Evolutionary conservation across 53 echinoderm and acorn worm genomes (phyloP).

Genomic region (Echinometra lucunter): DNA sequence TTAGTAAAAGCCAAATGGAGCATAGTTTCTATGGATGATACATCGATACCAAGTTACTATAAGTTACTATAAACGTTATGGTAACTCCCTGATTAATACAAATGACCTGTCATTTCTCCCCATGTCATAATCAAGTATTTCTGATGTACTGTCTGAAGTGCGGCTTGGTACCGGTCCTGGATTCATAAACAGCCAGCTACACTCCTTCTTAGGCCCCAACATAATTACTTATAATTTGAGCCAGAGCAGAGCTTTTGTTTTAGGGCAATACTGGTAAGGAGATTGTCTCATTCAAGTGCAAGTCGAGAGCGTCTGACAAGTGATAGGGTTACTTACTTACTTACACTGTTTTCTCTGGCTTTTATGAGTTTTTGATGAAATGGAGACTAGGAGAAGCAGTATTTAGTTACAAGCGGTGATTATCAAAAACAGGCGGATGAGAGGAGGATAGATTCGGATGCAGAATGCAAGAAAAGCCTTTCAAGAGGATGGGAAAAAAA

Average conservation of each 20-base stretch:
- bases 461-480: constrained; percentile 9
- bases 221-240: constrained; percentile 62
- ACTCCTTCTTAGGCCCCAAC: constrained; percentile 17
- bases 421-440: constrained; percentile 39
- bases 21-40: too few species aligned
- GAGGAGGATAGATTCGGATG: background rate
- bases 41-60: too few species aligned
- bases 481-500: background rate
- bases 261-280: constrained; percentile 43
- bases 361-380: constrained; percentile 63
- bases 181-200: constrained; percentile 54
- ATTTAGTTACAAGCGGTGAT: constrained; percentile 37
- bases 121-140: background rate
- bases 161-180: constrained; percentile 10
- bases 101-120: background rate
- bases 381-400: constrained; percentile 25
- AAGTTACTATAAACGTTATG: too few species aligned
- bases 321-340: constrained; percentile 54
- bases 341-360: constrained; percentile 48
- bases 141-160: background rate
- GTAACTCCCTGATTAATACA: background rate
- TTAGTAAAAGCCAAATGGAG: too few species aligned
- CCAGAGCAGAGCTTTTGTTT: constrained; percentile 38
- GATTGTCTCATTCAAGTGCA: constrained; percentile 49
- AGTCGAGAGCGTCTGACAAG: constrained; percentile 46